These are phyloP conservation scores for Heteromormyrus szaboi DNA, from an alignment of 2,797 vertebrate species.

Conservation along the genomic window DNA sequence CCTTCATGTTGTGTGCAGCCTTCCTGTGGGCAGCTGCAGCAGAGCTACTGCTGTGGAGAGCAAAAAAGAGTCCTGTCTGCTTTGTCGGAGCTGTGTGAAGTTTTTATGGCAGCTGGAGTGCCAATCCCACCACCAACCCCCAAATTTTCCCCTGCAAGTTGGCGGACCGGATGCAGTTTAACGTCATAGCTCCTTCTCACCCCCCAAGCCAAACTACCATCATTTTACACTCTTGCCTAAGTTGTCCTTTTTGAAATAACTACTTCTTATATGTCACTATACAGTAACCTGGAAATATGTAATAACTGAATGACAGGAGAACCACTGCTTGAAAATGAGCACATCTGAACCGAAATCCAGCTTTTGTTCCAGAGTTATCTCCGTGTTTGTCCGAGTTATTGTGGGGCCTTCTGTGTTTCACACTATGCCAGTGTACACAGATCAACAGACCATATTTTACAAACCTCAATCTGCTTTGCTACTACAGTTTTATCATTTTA, in stretches of 20 bases:
- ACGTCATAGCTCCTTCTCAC: neutral
- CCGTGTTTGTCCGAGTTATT: neutral
- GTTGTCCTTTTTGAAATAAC: neutral
- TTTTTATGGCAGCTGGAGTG: neutral
- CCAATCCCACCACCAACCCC: neutral
- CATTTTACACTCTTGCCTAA: neutral
- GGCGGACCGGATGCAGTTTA: neutral
- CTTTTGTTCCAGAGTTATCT: neutral
- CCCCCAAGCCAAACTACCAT: neutral
- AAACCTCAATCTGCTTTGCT: neutral
- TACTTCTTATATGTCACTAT: neutral
- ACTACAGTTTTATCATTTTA: neutral
- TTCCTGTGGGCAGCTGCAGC: neutral
- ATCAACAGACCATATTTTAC: neutral
- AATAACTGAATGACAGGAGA: neutral
- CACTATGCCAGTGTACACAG: neutral
- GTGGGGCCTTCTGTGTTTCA: neutral
- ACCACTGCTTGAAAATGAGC: neutral
- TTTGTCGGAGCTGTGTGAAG: neutral
- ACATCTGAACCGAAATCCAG: neutral
- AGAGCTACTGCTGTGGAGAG: neutral
- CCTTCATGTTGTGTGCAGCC: neutral
- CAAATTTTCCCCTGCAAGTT: neutral
- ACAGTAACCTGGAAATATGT: neutral
- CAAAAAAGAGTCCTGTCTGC: neutral